Base-by-base conservation (phyloP, 2,113 vertebrate species). In the Oceanites oceanicus region DNA sequence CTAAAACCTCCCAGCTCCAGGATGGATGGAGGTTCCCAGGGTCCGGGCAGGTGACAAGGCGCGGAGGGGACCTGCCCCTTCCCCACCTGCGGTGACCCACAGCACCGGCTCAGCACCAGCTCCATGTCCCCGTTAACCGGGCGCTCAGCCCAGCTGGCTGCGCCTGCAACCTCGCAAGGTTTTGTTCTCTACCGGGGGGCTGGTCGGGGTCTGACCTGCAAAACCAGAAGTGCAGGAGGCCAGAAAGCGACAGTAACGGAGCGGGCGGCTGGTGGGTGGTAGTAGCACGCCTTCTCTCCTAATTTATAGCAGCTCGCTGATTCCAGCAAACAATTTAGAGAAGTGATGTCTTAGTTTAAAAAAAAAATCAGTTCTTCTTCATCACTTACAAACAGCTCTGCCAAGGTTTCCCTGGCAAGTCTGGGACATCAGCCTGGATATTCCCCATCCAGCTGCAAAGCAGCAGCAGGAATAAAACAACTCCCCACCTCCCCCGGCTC, bases 121-220 rank as follows among this genome's bases (percentile, higher is more conserved):
- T 25, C 30, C 2, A 0, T 8, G n/a, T 23, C 40, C 68, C 49
- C 2, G 0, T 10, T 42, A 61, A 22, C 10, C 1, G 1, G 44
- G 26, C 1, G 16, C n/a, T 25, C 49, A 52, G 84, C 56, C 23
- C 55, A 8, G 53, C 67, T 1, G 5, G 66, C 47, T 67, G 55
- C 2, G 2, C 16, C 61, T 4, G 16, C 75, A 25, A 10, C 55
- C 38, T 16, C 3, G 7, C 10, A 2, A 40, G 13, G 36, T 18
- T 21, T 6, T 6, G 0, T 30, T 6, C 1, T 0, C 20, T 53
- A 0, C 34, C 7, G 1, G 32, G 36, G 71, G 36, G 40, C 36
- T 62, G 61, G 13, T 8, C 6, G 5, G 68, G 68, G 50, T 15
- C 44, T 5, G 2, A 10, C 40, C 18, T 36, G 30, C 15, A 26